A percentile compares a stretch with the other conserved stretches of the same genome.
Conservation (phyloP, 1,140 invertebrate species). For the Physella acuta region DNA sequence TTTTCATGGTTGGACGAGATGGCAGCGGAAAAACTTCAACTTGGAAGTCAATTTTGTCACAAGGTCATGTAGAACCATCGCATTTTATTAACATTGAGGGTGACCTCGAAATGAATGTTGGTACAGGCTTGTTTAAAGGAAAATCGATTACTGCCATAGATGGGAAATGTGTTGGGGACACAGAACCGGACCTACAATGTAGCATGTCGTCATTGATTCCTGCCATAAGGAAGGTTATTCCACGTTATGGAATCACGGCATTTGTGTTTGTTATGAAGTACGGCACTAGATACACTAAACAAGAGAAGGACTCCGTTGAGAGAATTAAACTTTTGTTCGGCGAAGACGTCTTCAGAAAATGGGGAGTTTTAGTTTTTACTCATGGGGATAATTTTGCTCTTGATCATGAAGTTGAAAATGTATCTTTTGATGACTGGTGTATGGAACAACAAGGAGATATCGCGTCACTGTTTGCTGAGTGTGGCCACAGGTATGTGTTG, state of each 20-base stretch:
- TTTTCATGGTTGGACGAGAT: not conserved
- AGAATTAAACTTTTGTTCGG: conserved; percentile 5
- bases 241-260: not conserved
- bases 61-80: too few species aligned
- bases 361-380: not conserved
- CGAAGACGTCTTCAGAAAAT: conserved; percentile 7
- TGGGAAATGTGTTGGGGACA: not conserved
- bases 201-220: not conserved
- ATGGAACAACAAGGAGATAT: not conserved
- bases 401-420: not conserved
- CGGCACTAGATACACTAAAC: not conserved
- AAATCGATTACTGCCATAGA: not conserved
- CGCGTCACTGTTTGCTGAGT: not conserved
- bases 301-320: conserved; percentile 4
- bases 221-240: not conserved
- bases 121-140: too few species aligned
- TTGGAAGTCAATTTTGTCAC: not conserved
- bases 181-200: not conserved
- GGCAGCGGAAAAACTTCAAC: not conserved
- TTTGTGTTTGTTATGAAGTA: conserved; percentile 5
- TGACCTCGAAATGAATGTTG: too few species aligned
- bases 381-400: conserved; percentile 13
- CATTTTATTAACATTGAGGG: too few species aligned
- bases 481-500: not conserved
- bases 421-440: conserved; percentile 5